Evolutionary conservation across 2,797 vertebrate species (phyloP), one percentile per base, ranked within the genome.

Genomic region (Acanthopagrus latus): DNA sequence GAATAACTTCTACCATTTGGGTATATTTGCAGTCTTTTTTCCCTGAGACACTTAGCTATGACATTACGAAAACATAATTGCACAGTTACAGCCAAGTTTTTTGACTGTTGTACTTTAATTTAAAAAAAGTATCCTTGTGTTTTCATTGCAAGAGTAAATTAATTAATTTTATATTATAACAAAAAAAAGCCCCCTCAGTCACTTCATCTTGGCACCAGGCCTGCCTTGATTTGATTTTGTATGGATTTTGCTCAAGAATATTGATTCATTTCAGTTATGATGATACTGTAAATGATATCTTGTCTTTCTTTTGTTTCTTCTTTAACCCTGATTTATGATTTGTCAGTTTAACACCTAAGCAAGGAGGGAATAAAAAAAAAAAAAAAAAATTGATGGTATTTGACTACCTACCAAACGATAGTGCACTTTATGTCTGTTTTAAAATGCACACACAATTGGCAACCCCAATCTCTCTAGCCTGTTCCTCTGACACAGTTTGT

Each of bases 361-460:
- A 51, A 57, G 16, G 48, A 57, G 46, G 48, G 10, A 62, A 18
- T n/a, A 7, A n/a, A 29, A 25, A 13, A n/a, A n/a, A n/a, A n/a
- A 23, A 41, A 25, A 3, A 51, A 51, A 50, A 38, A 11, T 43
- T 64, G 17, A 54, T 29, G n/a, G 25, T 57, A 23, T 73, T 82
- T 48, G 2, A 55, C 33, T 50, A 43, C 25, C 38, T 56, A 64
- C 23, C 12, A 25, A 54, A 67, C 54, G 52, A 17, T 47, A n/a
- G 48, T 73, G 84, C 80, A 86, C 80, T 84, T 86, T 76, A 78
- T 7, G 4, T 69, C 29, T 41, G 27, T 70, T 70, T 70, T 55
- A 50, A 56, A 76, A 64, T 21, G 64, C 54, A 54, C 41, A 21
- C 41, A 70, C n/a, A 17, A 64, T 81, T 10, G 16, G 43, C 4